These are phyloP conservation scores for Dendronephthya gigantea DNA, from an alignment of 64 coral and sea anemone genomes.

Conservation along the genomic window DNA sequence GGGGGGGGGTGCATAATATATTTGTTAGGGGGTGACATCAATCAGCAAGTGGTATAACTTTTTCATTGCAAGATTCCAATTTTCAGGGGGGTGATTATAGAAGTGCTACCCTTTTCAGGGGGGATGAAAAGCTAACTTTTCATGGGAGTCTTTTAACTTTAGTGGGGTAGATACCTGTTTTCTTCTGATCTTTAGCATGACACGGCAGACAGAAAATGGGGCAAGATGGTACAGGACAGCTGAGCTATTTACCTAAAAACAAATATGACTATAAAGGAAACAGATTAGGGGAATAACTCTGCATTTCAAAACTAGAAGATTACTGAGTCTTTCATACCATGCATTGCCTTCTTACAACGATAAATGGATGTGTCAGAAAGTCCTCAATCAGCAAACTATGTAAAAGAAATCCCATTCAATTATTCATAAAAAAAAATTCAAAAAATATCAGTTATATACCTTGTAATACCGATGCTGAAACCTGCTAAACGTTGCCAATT, in stretches of 20 bases:
- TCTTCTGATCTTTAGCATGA: background rate
- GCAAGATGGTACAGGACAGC: background rate
- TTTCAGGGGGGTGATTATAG: too few relatives aligned
- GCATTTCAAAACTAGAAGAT: background rate
- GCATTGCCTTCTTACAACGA: slow-evolving; percentile 5
- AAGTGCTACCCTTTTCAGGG: too few relatives aligned
- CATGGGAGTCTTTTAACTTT: too few relatives aligned
- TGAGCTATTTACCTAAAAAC: background rate
- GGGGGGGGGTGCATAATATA: too few relatives aligned
- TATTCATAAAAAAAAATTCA: background rate
- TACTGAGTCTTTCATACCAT: background rate
- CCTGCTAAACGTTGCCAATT: slow-evolving; percentile 14
- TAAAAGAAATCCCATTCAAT: background rate
- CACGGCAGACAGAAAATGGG: background rate
- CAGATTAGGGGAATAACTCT: background rate
- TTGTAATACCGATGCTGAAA: slow-evolving; percentile 8
- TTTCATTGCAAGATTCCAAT: too few relatives aligned
- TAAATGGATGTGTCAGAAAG: slow-evolving; percentile 1
- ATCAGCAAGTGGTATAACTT: too few relatives aligned
- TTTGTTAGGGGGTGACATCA: too few relatives aligned
- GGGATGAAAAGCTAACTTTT: background rate
- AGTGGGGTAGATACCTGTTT: slow-evolving; percentile 4
- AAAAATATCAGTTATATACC: background rate
- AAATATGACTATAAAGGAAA: background rate
- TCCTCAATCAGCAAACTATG: background rate